Evolutionary conservation across 2,797 vertebrate genomes (phyloP).

Genomic region (Eulemur mongoz): DNA sequence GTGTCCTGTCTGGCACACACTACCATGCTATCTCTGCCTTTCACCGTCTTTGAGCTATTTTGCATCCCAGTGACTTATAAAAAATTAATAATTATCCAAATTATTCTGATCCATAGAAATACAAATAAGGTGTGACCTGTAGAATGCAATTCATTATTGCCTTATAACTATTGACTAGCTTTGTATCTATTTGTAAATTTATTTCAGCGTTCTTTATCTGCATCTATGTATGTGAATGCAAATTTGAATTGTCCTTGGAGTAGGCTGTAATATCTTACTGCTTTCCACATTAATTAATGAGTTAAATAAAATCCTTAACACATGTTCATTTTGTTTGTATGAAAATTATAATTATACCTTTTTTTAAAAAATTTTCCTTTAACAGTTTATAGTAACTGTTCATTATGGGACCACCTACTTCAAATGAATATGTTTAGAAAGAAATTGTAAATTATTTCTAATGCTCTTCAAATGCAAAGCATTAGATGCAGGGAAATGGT

Average conservation of each 20-base stretch:
- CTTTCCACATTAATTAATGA: constrained; percentile 68
- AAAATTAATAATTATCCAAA: constrained; percentile 44
- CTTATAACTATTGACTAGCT: background rate
- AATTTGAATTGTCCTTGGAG: constrained; percentile 44
- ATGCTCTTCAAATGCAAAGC: constrained; percentile 56
- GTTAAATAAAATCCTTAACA: constrained; percentile 69
- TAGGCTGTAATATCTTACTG: constrained; percentile 22
- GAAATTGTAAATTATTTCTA: constrained; percentile 67
- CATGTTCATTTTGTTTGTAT: constrained; percentile 44
- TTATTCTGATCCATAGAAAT: background rate
- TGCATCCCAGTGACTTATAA: background rate
- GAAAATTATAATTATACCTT: constrained; percentile 60
- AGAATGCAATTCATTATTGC: background rate
- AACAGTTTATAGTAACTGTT: constrained; percentile 50
- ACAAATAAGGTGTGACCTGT: background rate
- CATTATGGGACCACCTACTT: constrained; percentile 58
- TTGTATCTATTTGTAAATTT: background rate
- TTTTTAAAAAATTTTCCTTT: constrained; percentile 10
- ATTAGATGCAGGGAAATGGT: constrained; percentile 39
- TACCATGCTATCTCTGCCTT: background rate
- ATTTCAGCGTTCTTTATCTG: background rate
- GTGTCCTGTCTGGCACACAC: background rate
- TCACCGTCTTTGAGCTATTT: background rate
- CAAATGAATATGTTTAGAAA: constrained; percentile 62
- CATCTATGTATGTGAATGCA: background rate